Evolutionary conservation across 2,797 vertebrate genomes (phyloP).

Genomic region (Odontamblyopus rebecca): DNA sequence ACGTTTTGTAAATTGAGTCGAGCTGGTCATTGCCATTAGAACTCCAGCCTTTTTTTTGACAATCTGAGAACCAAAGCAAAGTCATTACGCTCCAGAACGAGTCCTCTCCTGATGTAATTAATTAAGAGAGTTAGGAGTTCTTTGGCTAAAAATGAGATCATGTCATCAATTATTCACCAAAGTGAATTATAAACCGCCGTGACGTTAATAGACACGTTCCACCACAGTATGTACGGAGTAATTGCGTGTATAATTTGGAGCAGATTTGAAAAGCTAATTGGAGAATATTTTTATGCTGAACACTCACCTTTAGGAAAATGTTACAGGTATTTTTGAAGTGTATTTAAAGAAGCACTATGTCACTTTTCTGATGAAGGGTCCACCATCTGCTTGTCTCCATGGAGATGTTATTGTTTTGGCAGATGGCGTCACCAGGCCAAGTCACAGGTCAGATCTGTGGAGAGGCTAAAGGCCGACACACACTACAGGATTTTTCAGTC

Average conservation of each 20-base stretch:
- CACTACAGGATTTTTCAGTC: too few relatives aligned
- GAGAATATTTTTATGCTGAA: background rate
- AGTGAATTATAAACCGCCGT: conserved; percentile 1
- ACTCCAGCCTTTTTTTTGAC: background rate
- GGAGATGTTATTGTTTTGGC: too few relatives aligned
- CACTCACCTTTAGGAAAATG: background rate
- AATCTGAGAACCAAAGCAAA: conserved; percentile 1
- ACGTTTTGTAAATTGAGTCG: background rate
- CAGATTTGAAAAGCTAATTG: background rate
- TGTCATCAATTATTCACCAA: conserved; percentile 12
- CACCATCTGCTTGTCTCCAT: too few relatives aligned
- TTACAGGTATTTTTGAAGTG: background rate
- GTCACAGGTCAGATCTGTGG: too few relatives aligned
- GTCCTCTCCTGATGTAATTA: conserved; percentile 10
- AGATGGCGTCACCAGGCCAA: background rate
- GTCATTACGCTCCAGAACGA: background rate
- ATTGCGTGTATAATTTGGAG: background rate
- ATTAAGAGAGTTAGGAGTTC: conserved; percentile 7
- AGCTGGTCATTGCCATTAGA: background rate
- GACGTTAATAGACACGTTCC: conserved; percentile 1
- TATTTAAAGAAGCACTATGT: background rate
- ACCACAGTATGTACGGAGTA: background rate
- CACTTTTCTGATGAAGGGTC: background rate
- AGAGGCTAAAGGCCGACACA: too few relatives aligned
- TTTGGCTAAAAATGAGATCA: conserved; percentile 8